Evolutionary conservation across 2,888 invertebrate genomes (phyloP).

Genomic region (Amiota minor): DNA sequence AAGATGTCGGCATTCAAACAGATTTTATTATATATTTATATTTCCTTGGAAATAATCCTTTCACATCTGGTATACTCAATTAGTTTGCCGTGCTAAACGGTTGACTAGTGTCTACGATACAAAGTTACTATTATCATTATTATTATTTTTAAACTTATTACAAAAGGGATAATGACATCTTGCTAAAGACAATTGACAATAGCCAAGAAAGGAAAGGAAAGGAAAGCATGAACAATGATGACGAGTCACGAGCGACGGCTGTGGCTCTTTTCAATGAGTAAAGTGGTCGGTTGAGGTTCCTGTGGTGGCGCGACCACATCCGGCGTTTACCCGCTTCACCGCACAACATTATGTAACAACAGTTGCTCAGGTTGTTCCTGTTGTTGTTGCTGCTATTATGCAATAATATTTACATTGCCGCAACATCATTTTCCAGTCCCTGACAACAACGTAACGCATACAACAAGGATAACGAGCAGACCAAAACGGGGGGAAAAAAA

Average conservation of each 20-base stretch:
- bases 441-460: conserved; percentile 9
- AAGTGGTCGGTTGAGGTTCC: background rate
- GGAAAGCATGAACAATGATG: conserved; percentile 12
- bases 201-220: conserved; percentile 27
- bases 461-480: conserved; percentile 33
- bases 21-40: too few relatives aligned
- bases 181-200: background rate
- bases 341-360: conserved; percentile 9
- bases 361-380: background rate
- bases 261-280: conserved; percentile 16
- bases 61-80: too few relatives aligned
- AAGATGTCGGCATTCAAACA: too few relatives aligned
- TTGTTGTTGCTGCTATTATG: conserved; percentile 38
- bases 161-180: too few relatives aligned
- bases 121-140: too few relatives aligned
- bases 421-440: conserved; percentile 40
- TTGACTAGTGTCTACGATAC: too few relatives aligned
- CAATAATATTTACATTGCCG: conserved; percentile 59
- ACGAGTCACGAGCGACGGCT: conserved; percentile 34
- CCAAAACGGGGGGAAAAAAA: conserved; percentile 12
- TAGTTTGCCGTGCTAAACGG: too few relatives aligned
- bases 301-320: background rate
- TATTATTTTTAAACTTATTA: too few relatives aligned
- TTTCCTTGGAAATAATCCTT: too few relatives aligned
- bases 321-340: background rate